Evolutionary conservation across 2,113 vertebrate species (phyloP), one percentile per base, ranked within the genome.

Genomic region (Dryoscopus gambensis): DNA sequence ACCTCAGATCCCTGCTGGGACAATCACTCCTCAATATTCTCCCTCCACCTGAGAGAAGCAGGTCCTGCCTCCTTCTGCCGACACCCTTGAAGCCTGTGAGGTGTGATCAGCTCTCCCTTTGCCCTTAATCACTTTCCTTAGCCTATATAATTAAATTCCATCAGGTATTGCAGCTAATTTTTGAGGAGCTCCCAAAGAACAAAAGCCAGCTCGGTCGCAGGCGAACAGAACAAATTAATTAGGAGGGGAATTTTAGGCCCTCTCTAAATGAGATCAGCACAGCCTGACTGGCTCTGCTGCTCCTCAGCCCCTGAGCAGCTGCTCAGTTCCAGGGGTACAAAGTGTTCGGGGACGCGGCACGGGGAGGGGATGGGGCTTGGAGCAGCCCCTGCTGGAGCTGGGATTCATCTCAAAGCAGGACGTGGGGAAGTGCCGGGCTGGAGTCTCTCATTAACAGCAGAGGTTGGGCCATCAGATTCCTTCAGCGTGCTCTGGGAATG

Each of bases 101-200:
- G 57, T 62, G 75, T 35, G 70, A 89, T 57, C 84, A 94, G 70
- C 59, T 74, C 75, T 94, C 55, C 60, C 59, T 83, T 57, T 90
- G 90, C 93, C 94, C 92, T 91, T 75, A 88, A 94, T 94, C 90
- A 69, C 82, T 94, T 90, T 77, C 90, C 82, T 78, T 93, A 90
- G 67, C 87, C 95, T 86, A 67, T 37, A 88, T 94, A 96, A 95
- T 93, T 84, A 83, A 93, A 95, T 96, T 84, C 92, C 95, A 56
- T 67, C 93, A 95, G 93, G 93, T 86, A 94, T 74, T 95, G 95
- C 92, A 84, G 95, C 85, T 93, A 67, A 94, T 95, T 94, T 96
- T 74, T 96, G 75, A 93, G 92, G 82, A 39, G 84, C 82, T 93
- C 84, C 89, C n/a, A 13, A 74, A 92, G 95, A 96, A 96, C 90